These are phyloP conservation scores for Catocala sponsa DNA, from an alignment of 2,888 invertebrate species.

Conservation along the genomic window DNA sequence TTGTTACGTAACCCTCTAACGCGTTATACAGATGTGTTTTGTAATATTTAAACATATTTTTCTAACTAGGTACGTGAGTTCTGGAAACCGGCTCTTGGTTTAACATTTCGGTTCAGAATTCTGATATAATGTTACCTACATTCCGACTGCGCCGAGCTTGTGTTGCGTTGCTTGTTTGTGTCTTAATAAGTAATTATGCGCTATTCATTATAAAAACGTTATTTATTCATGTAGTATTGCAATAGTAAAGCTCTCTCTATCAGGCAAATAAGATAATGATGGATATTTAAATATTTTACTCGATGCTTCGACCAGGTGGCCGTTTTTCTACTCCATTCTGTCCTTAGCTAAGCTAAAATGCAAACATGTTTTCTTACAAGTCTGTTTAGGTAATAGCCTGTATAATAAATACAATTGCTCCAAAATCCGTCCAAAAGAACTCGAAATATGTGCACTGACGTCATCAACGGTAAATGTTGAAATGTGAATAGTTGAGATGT, in stretches of 20 bases:
- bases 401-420: background rate
- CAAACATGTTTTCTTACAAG: background rate
- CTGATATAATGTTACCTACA: conserved; percentile 20
- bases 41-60: conserved; percentile 49
- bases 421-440: conserved; percentile 6
- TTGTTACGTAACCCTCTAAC: conserved; percentile 46
- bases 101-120: conserved; percentile 37
- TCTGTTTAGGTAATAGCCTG: background rate
- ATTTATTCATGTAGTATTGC: no score
- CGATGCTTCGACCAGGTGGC: conserved; percentile 2
- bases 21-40: conserved; percentile 47
- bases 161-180: conserved; percentile 3
- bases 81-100: conserved; percentile 48
- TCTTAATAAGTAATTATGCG: conserved; percentile 3
- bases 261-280: no score
- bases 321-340: conserved; percentile 1
- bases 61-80: conserved; percentile 36
- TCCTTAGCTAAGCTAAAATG: background rate
- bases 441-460: background rate
- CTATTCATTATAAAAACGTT: background rate
- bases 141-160: conserved; percentile 6
- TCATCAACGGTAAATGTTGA: background rate
- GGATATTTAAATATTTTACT: background rate
- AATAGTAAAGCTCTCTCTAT: no score
- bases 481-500: no score